A percentile compares a stretch with the other conserved stretches of the same genome.
phyloP scores from a whole-genome alignment of 2,797 vertebrate species.

The Darevskia mixta region DNA sequence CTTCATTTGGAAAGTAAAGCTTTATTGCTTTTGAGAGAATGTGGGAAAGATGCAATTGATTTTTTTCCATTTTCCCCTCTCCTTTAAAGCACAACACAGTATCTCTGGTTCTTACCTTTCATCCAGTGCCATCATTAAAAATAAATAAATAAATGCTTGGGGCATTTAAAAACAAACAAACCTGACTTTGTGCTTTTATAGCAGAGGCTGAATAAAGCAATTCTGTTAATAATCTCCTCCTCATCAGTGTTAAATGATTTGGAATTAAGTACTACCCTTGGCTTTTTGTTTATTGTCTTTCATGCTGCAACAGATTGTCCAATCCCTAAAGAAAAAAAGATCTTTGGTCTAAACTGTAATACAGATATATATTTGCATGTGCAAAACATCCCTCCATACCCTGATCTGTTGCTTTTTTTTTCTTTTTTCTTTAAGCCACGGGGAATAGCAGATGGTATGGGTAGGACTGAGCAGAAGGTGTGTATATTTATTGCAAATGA shows the following conservation, averaged over 20 bases:
- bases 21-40: not conserved
- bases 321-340: conserved; percentile 2
- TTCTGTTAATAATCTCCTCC: conserved; percentile 20
- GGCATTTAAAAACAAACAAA: not conserved
- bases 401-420: not conserved
- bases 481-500: conserved; percentile 1
- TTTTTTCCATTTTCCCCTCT: not conserved
- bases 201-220: not conserved
- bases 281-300: not conserved
- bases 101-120: not conserved
- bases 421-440: not conserved
- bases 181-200: not conserved
- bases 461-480: not conserved
- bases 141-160: conserved; percentile 8
- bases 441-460: conserved; percentile 16
- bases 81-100: not conserved
- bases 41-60: not conserved
- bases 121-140: not conserved
- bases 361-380: not conserved
- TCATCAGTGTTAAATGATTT: conserved; percentile 16
- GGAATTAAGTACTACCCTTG: conserved; percentile 27
- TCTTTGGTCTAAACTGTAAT: not conserved
- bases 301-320: conserved; percentile 29
- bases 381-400: not conserved
- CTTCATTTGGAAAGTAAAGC: not conserved